A percentile compares a stretch with the other conserved stretches of the same genome.
Conservation (phyloP, 2,888 invertebrate genomes). For the Amaurobius ferox region DNA sequence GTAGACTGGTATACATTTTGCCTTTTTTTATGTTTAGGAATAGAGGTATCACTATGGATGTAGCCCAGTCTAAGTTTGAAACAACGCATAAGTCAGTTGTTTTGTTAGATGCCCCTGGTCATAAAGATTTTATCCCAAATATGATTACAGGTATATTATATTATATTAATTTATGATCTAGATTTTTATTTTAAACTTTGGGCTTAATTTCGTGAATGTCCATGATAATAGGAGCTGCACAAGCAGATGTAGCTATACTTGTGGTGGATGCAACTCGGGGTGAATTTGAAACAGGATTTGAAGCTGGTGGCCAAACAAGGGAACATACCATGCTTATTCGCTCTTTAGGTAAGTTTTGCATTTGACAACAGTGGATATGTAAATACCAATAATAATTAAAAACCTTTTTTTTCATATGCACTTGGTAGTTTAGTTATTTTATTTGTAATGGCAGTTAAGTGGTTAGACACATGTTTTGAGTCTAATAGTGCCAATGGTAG, state of each 20-base stretch:
- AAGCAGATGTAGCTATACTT: slow-evolving; percentile 97
- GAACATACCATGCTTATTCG: slow-evolving; percentile 97
- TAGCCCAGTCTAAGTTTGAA: slow-evolving; percentile 94
- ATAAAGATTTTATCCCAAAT: slow-evolving; percentile 99
- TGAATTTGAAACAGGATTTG: slow-evolving; percentile 99
- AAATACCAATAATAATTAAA: no score
- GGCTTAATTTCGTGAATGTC: neutral
- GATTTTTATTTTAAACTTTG: neutral
- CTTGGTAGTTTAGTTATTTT: neutral
- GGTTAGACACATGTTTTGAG: no score
- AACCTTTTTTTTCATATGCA: neutral
- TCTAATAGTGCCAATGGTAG: no score
- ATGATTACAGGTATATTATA: slow-evolving; percentile 88
- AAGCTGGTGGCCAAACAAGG: slow-evolving; percentile 97
- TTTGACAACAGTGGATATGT: no score
- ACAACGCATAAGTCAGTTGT: slow-evolving; percentile 88
- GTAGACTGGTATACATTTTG: neutral
- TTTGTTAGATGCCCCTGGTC: slow-evolving; percentile 97
- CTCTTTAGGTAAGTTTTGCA: slow-evolving; percentile 81
- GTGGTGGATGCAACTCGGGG: slow-evolving; percentile 96
- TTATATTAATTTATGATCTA: neutral
- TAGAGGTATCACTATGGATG: slow-evolving; percentile 99
- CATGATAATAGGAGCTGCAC: slow-evolving; percentile 86
- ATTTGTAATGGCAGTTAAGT: no score
- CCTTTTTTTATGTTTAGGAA: slow-evolving; percentile 80